phyloP scores from a whole-genome alignment of 2,797 vertebrate genomes.

The Poeciliopsis paucimaculata region DNA sequence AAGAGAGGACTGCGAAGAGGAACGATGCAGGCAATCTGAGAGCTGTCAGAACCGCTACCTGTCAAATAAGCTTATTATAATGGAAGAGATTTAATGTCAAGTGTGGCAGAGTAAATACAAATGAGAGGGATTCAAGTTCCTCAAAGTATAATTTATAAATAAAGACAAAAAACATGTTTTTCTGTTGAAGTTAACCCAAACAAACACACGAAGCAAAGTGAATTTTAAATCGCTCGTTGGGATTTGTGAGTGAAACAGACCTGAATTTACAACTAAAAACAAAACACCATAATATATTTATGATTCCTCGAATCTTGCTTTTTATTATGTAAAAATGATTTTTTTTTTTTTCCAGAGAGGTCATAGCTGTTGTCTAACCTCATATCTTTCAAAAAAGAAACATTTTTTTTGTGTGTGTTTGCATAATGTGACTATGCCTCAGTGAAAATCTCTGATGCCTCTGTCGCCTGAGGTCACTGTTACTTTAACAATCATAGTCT shows the following conservation, averaged over 20 bases:
- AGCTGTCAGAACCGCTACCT: constrained; percentile 39
- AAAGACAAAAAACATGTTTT: constrained; percentile 19
- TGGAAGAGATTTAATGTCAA: constrained; percentile 44
- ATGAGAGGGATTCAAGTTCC: constrained; percentile 36
- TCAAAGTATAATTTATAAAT: constrained; percentile 36
- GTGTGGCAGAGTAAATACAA: constrained; percentile 37
- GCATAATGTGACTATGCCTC: background rate
- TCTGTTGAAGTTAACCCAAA: constrained; percentile 27
- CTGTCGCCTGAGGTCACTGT: background rate
- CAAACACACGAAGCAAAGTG: background rate
- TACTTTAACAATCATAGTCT: constrained; percentile 29
- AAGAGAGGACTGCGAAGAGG: constrained; percentile 27
- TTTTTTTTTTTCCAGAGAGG: background rate
- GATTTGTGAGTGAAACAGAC: background rate
- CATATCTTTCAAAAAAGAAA: background rate
- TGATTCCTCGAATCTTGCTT: background rate
- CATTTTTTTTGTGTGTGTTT: background rate
- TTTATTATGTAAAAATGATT: background rate
- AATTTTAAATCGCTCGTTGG: background rate
- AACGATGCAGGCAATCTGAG: constrained; percentile 24
- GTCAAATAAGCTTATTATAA: constrained; percentile 48
- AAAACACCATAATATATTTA: background rate
- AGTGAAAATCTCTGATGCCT: background rate
- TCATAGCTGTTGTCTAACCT: background rate
- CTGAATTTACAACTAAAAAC: background rate